These are phyloP conservation scores for Actenoides lindsayi DNA, from an alignment of 2,113 vertebrate species.

Conservation along the genomic window DNA sequence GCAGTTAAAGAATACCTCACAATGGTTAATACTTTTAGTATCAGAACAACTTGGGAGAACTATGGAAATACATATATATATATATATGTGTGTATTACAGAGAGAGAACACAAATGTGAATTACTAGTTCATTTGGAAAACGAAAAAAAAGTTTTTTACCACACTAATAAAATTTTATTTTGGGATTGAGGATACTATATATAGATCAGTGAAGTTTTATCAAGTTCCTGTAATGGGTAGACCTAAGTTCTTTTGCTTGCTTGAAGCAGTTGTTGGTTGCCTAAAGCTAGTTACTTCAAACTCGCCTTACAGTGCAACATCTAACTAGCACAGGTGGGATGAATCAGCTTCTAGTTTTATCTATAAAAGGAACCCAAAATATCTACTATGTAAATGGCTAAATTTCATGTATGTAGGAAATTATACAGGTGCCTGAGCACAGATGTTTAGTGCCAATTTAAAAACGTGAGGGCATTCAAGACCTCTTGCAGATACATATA, in stretches of 20 bases:
- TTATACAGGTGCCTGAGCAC: background rate
- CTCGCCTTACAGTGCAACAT: background rate
- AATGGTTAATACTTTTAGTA: background rate
- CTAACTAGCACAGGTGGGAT: background rate
- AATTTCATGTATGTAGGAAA: background rate
- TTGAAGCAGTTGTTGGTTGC: background rate
- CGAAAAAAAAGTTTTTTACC: background rate
- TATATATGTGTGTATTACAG: background rate
- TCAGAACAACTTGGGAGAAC: background rate
- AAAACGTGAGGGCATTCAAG: background rate
- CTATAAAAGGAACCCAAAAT: background rate
- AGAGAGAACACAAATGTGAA: background rate
- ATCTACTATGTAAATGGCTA: background rate
- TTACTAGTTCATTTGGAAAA: background rate
- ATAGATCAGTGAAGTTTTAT: background rate
- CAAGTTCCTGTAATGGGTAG: background rate
- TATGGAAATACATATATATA: background rate
- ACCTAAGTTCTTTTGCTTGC: background rate
- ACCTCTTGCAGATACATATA: background rate
- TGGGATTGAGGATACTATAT: background rate
- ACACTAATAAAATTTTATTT: background rate
- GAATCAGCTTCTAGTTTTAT: background rate
- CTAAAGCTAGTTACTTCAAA: background rate
- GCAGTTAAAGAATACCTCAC: background rate
- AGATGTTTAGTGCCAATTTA: background rate